phyloP scores from a whole-genome alignment of 2,888 invertebrate genomes.

The Machimus atricapillus region DNA sequence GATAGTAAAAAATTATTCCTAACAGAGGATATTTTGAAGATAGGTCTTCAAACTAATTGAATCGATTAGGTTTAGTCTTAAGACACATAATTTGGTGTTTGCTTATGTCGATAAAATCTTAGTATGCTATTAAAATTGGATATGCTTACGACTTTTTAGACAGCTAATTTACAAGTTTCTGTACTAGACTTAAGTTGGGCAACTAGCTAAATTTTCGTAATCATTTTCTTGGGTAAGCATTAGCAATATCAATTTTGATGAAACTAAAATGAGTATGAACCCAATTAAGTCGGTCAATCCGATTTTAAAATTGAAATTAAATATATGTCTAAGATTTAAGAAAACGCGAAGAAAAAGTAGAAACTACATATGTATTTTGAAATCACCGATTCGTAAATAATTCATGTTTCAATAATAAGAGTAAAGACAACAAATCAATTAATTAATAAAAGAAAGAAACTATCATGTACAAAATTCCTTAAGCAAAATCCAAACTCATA shows the following conservation, averaged over 20 bases:
- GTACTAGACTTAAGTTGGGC: not conserved
- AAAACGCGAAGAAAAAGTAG: not conserved
- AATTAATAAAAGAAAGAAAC: not conserved
- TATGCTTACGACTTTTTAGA: not conserved
- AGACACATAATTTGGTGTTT: too few relatives aligned
- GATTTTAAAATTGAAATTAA: not conserved
- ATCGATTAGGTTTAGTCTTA: not conserved
- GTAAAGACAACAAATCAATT: not conserved
- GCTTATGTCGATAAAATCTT: too few relatives aligned
- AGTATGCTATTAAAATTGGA: too few relatives aligned
- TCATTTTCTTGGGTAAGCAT: not conserved
- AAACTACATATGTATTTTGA: not conserved
- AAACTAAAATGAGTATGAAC: not conserved
- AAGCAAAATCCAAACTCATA: slow-evolving; percentile 3
- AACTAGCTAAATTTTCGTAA: not conserved
- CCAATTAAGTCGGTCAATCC: not conserved
- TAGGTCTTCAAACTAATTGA: not conserved
- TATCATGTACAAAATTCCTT: slow-evolving; percentile 17
- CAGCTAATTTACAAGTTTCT: not conserved
- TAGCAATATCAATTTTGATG: not conserved
- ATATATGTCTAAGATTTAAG: not conserved
- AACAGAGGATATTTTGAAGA: not conserved
- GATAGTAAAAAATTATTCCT: not conserved
- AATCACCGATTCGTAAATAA: not conserved
- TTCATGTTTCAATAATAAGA: not conserved